These are phyloP conservation scores for Nomada lathburiana DNA, from an alignment of 2,888 invertebrate species.

Conservation along the genomic window DNA sequence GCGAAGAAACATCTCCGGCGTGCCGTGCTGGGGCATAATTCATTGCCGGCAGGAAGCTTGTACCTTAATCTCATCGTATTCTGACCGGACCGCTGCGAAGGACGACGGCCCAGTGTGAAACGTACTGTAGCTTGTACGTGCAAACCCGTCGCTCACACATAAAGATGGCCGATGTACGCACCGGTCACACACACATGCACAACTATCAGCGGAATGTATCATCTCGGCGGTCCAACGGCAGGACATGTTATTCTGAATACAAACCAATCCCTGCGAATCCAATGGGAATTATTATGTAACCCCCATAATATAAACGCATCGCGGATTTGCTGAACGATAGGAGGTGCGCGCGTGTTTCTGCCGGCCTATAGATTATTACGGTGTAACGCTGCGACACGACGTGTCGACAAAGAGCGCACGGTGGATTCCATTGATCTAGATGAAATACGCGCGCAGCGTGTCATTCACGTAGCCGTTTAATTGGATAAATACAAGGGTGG, in stretches of 20 bases:
- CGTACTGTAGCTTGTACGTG: constrained; percentile 66
- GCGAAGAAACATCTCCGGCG: constrained; percentile 73
- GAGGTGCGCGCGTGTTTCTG: constrained; percentile 2
- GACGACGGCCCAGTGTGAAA: constrained; percentile 60
- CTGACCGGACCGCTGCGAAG: constrained; percentile 45
- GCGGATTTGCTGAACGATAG: constrained; percentile 62
- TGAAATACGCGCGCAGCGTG: background rate
- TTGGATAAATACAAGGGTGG: constrained; percentile 13
- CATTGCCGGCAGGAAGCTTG: constrained; percentile 77
- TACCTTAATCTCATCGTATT: constrained; percentile 77
- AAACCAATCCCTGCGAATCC: constrained; percentile 72
- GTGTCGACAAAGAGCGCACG: constrained; percentile 18
- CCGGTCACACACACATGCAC: constrained; percentile 63
- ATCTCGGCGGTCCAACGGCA: constrained; percentile 65
- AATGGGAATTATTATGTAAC: constrained; percentile 77
- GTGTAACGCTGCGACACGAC: constrained; percentile 34
- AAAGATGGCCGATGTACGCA: constrained; percentile 68
- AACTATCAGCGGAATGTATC: constrained; percentile 76
- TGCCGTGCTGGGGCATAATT: constrained; percentile 72
- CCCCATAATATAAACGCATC: constrained; percentile 71
- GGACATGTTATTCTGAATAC: constrained; percentile 72
- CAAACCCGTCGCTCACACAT: constrained; percentile 62
- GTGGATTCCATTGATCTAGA: constrained; percentile 24
- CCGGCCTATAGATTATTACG: constrained; percentile 23
- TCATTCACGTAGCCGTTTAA: constrained; percentile 23